A percentile compares a stretch with the other conserved stretches of the same genome.
Evolutionary conservation across 2,888 invertebrate genomes (phyloP).

Genomic region (Drosophila pegasa): DNA sequence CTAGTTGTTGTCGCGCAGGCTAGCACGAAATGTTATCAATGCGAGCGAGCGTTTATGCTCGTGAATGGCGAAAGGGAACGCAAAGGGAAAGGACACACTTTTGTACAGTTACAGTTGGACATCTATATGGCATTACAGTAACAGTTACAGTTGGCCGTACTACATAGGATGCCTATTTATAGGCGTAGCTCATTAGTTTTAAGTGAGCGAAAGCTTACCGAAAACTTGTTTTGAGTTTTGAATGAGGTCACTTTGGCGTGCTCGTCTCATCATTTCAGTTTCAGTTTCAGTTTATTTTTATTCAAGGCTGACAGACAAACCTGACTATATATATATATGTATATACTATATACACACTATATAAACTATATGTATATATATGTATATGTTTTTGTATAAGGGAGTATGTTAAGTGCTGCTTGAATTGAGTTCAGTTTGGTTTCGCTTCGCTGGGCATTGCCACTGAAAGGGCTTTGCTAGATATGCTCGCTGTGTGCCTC

Average conservation of each 20-base stretch:
- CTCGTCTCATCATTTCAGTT: constrained; percentile 74
- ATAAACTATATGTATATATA: constrained; percentile 17
- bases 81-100: constrained; percentile 21
- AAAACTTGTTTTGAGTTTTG: constrained; percentile 79
- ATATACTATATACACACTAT: not conserved
- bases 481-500: constrained; percentile 21
- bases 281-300: constrained; percentile 70
- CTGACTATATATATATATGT: constrained; percentile 29
- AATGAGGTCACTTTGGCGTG: constrained; percentile 73
- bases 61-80: constrained; percentile 26
- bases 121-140: constrained; percentile 2
- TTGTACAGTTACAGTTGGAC: constrained; percentile 21
- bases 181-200: constrained; percentile 77
- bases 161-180: constrained; percentile 64
- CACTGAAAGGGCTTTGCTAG: constrained; percentile 15
- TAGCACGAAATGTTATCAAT: constrained; percentile 64
- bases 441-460: constrained; percentile 50
- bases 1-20: constrained; percentile 40
- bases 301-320: constrained; percentile 70
- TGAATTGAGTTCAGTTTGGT: constrained; percentile 48
- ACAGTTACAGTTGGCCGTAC: constrained; percentile 28
- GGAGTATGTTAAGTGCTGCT: constrained; percentile 27
- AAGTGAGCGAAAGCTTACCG: constrained; percentile 77
- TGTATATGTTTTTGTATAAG: constrained; percentile 1
- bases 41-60: constrained; percentile 38